Evolutionary conservation across 2,888 invertebrate species (phyloP).

Genomic region (Athetis lepigone): DNA sequence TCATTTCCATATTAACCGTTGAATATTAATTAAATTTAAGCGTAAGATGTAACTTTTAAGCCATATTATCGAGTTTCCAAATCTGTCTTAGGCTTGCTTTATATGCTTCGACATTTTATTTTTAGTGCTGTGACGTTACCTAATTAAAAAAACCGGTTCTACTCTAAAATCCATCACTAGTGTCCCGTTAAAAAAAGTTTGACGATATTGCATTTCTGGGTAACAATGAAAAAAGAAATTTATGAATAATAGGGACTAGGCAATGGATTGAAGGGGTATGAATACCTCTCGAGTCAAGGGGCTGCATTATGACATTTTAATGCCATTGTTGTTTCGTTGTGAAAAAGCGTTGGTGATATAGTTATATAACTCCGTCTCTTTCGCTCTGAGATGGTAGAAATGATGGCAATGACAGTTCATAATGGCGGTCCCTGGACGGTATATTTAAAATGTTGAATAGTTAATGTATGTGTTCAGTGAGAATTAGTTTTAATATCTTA

Average conservation of each 20-base stretch:
- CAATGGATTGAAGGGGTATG: slow-evolving; percentile 36
- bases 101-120: slow-evolving; percentile 51
- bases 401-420: background rate
- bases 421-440: slow-evolving; percentile 20
- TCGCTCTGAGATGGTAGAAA: background rate
- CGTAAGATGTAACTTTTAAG: slow-evolving; percentile 54
- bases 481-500: slow-evolving; percentile 79
- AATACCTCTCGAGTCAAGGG: slow-evolving; percentile 37
- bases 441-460: slow-evolving; percentile 62
- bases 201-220: slow-evolving; percentile 59
- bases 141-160: slow-evolving; percentile 24
- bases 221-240: slow-evolving; percentile 60
- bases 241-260: slow-evolving; percentile 39
- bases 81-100: slow-evolving; percentile 53
- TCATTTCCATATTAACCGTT: slow-evolving; percentile 58
- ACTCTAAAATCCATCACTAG: slow-evolving; percentile 40
- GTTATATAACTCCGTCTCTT: background rate
- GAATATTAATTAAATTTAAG: slow-evolving; percentile 48
- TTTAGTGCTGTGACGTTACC: slow-evolving; percentile 44
- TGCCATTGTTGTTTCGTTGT: background rate
- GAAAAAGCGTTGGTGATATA: background rate
- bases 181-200: slow-evolving; percentile 30
- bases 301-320: background rate
- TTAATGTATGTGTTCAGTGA: slow-evolving; percentile 84
- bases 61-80: slow-evolving; percentile 46